Conservation (phyloP, 2,888 invertebrate species). For the Apamea crenata region DNA sequence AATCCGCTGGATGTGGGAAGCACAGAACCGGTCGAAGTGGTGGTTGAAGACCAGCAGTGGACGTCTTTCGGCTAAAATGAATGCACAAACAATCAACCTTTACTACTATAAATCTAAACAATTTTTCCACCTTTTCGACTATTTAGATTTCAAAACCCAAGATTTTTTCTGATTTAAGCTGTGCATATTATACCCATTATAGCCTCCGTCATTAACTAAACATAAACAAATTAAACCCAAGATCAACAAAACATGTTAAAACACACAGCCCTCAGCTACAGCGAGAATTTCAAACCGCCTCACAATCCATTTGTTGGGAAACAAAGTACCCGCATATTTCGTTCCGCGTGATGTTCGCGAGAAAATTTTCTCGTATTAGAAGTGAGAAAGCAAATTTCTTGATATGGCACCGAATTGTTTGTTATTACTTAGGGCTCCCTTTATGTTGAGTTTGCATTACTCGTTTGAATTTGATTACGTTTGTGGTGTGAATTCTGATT, state of each 20-base stretch:
- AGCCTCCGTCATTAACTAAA: not conserved
- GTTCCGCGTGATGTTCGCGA: slow-evolving; percentile 61
- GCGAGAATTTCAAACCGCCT: slow-evolving; percentile 62
- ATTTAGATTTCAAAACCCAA: too few relatives aligned
- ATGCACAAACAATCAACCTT: too few relatives aligned
- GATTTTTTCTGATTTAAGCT: too few relatives aligned
- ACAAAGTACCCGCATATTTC: slow-evolving; percentile 71
- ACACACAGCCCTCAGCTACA: slow-evolving; percentile 45
- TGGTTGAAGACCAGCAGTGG: too few relatives aligned
- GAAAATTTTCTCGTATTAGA: slow-evolving; percentile 64
- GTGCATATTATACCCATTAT: too few relatives aligned
- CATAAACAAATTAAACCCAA: slow-evolving; percentile 18
- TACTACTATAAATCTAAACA: too few relatives aligned
- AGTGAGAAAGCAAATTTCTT: slow-evolving; percentile 60
- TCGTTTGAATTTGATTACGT: slow-evolving; percentile 48
- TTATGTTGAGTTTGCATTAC: slow-evolving; percentile 46
- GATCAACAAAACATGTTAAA: slow-evolving; percentile 24
- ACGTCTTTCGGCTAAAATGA: too few relatives aligned
- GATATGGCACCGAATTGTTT: slow-evolving; percentile 56
- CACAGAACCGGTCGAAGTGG: too few relatives aligned
- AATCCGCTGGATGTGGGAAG: too few relatives aligned
- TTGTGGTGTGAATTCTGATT: slow-evolving; percentile 48
- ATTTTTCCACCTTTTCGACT: too few relatives aligned
- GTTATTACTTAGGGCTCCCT: slow-evolving; percentile 48
- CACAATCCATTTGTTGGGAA: slow-evolving; percentile 74